These are phyloP conservation scores for Akabosia matsudoensis DNA, from an alignment of 1,140 invertebrate genomes.

Conservation along the genomic window DNA sequence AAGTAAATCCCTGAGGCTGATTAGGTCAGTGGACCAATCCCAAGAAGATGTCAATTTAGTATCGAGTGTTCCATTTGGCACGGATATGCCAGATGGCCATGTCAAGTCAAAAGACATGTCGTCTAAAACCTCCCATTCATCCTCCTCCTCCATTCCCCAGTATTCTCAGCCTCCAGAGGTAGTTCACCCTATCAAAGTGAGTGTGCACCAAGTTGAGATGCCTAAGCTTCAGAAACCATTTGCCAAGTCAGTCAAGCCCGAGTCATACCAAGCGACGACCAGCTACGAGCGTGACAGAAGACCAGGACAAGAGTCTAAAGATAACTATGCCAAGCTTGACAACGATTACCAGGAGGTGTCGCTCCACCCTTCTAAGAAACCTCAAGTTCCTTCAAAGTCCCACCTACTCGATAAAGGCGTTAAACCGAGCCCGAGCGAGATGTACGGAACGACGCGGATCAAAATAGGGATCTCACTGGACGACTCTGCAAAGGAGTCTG, in stretches of 20 bases:
- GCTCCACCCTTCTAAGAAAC: neutral
- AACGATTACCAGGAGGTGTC: neutral
- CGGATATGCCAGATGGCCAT: neutral
- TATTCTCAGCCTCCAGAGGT: neutral
- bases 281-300: neutral
- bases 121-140: neutral
- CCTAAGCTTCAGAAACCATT: conserved; percentile 41
- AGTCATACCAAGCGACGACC: conserved; percentile 28
- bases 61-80: neutral
- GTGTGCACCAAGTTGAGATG: conserved; percentile 41
- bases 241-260: conserved; percentile 36
- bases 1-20: conserved; percentile 52
- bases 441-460: conserved; percentile 4
- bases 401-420: neutral
- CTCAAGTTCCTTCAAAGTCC: conserved; percentile 6
- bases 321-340: neutral
- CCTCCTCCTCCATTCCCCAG: neutral
- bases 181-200: conserved; percentile 38
- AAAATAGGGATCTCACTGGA: conserved; percentile 32
- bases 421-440: neutral
- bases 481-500: conserved; percentile 28
- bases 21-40: neutral
- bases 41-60: conserved; percentile 16
- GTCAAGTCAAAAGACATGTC: neutral
- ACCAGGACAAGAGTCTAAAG: neutral